A percentile compares a stretch with the other conserved stretches of the same genome.
phyloP scores from a whole-genome alignment of 37 sponge, comb jelly and placozoan genomes.

The Corticium candelabrum region DNA sequence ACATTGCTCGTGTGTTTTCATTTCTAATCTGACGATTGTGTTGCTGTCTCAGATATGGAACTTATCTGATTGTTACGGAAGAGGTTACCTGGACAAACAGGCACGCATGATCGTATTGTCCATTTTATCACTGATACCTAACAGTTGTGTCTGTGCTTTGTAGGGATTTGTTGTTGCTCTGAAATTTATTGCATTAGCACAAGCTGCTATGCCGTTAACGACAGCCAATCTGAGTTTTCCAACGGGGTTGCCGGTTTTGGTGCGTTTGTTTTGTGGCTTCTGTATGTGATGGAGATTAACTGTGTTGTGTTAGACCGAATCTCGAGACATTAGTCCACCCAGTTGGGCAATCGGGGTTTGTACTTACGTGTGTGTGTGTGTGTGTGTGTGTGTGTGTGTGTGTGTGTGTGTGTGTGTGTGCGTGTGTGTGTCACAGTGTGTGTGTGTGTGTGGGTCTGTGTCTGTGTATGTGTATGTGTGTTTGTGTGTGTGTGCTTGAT shows the following conservation, averaged over 20 bases:
- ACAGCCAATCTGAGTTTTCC: neutral
- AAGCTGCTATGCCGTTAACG: neutral
- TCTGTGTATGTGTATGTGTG: too few species aligned
- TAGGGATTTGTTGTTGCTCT: neutral
- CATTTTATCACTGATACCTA: too few species aligned
- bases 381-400: too few species aligned
- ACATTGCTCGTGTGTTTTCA: too few species aligned
- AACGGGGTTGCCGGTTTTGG: neutral
- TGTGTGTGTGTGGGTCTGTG: too few species aligned
- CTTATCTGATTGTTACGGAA: constrained; percentile 36
- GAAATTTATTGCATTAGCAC: constrained; percentile 9
- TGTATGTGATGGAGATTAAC: too few species aligned
- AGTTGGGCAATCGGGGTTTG: constrained; percentile 37
- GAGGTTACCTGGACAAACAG: constrained; percentile 69
- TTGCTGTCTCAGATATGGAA: constrained; percentile 55
- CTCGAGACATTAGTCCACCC: neutral
- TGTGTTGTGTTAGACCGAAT: neutral
- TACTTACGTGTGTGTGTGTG: too few species aligned
- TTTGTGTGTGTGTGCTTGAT: too few species aligned
- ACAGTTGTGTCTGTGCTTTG: too few species aligned
- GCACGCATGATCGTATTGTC: constrained; percentile 8
- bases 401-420: too few species aligned
- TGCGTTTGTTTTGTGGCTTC: neutral
- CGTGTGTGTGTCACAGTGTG: too few species aligned
- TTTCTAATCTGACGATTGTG: too few species aligned